A percentile compares a stretch with the other conserved stretches of the same genome.
Conservation (phyloP, 2,113 vertebrate genomes). For the Campylorhamphus procurvoides region DNA sequence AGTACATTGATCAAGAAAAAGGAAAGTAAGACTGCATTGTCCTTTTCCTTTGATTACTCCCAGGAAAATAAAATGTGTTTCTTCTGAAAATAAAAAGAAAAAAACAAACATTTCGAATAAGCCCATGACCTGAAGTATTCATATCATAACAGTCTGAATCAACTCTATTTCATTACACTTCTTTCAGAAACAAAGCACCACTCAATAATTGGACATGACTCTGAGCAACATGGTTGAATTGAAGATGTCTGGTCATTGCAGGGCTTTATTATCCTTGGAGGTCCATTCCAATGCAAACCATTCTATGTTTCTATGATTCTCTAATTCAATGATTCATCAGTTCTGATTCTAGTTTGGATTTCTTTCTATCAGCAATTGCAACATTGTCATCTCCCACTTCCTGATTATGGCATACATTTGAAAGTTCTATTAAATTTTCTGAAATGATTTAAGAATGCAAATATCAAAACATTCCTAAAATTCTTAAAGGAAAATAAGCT, state of each 20-base stretch:
- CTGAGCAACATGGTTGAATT: not conserved
- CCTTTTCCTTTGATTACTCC: not conserved
- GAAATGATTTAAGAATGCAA: not conserved
- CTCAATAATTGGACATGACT: not conserved
- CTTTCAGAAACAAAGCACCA: not conserved
- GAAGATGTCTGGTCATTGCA: not conserved
- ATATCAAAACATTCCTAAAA: not conserved
- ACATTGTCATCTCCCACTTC: not conserved
- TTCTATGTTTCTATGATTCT: not conserved
- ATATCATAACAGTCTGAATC: not conserved
- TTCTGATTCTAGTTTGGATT: not conserved
- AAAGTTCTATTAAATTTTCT: not conserved
- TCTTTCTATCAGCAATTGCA: not conserved
- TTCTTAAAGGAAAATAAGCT: not conserved
- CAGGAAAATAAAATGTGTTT: not conserved
- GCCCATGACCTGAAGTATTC: not conserved
- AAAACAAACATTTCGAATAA: not conserved
- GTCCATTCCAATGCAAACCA: not conserved
- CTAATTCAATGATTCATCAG: not conserved
- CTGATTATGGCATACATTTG: not conserved
- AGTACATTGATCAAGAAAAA: not conserved
- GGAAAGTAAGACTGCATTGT: fast-evolving
- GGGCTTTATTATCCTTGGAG: not conserved
- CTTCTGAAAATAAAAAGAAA: not conserved
- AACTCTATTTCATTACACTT: not conserved